phyloP scores from a whole-genome alignment of 2,113 vertebrate genomes.

The Merops nubicus region DNA sequence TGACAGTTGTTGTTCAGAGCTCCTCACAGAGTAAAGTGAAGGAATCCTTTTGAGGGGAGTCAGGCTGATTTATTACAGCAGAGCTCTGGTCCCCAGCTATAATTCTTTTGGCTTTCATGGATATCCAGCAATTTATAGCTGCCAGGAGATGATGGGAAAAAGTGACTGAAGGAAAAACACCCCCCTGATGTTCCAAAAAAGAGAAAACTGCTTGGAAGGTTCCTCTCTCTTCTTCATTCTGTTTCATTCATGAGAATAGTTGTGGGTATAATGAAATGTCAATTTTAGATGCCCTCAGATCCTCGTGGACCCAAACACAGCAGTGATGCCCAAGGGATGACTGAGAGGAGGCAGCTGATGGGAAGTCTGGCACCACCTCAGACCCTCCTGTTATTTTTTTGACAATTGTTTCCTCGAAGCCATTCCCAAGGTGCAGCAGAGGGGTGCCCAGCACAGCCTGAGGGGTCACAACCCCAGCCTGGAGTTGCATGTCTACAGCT shows the following conservation, averaged over 20 bases:
- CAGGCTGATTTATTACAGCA: not conserved
- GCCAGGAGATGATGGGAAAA: not conserved
- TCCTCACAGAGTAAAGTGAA: not conserved
- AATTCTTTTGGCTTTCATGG: not conserved
- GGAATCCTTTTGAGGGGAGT: not conserved
- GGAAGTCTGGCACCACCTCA: conserved; percentile 9
- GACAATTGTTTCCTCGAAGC: not conserved
- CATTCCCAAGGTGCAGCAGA: not conserved
- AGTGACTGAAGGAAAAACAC: not conserved
- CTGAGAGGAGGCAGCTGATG: not conserved
- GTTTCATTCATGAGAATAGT: conserved; percentile 36
- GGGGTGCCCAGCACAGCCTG: not conserved
- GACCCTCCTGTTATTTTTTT: not conserved
- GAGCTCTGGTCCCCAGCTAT: not conserved
- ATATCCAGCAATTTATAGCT: not conserved
- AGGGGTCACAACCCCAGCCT: not conserved
- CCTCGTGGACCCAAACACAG: conserved; percentile 8
- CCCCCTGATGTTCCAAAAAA: not conserved
- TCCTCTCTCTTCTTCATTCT: not conserved
- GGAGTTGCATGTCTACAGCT: not conserved
- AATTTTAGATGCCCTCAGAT: conserved; percentile 17
- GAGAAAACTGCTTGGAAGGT: not conserved
- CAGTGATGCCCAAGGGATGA: not conserved
- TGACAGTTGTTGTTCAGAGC: not conserved
- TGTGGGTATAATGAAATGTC: conserved; percentile 34